A percentile compares a stretch with the other conserved stretches of the same genome.
Conservation (phyloP, 92 coral and sea anemone species). For the Muricea muricata region DNA sequence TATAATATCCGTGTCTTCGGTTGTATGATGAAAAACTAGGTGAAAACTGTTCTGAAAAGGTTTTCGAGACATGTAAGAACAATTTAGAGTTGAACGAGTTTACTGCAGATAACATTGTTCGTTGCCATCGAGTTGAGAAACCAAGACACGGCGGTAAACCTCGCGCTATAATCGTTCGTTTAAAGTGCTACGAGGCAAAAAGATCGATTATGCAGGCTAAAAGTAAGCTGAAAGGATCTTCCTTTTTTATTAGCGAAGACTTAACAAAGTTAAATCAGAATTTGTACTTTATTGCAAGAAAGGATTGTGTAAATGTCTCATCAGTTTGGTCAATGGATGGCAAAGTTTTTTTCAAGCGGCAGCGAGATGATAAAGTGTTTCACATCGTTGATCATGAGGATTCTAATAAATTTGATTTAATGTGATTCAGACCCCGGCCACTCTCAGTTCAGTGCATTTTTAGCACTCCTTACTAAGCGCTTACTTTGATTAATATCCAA, state of each 20-base stretch:
- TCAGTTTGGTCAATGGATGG: constrained; percentile 40
- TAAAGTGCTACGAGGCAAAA: constrained; percentile 34
- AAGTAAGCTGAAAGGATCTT: constrained; percentile 24
- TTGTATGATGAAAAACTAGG: constrained; percentile 21
- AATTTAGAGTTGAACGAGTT: not conserved
- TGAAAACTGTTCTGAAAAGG: constrained; percentile 30
- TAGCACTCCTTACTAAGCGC: not conserved
- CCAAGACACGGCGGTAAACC: constrained; percentile 15
- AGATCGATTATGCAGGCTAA: constrained; percentile 19
- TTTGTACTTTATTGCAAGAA: constrained; percentile 28
- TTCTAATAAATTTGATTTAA: constrained; percentile 15
- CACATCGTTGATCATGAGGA: constrained; percentile 8
- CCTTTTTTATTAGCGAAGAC: constrained; percentile 38
- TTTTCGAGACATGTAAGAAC: not conserved
- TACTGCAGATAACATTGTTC: not conserved
- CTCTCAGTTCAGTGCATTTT: too few relatives aligned
- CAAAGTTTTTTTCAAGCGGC: constrained; percentile 31
- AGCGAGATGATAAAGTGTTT: constrained; percentile 32
- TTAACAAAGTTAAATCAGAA: constrained; percentile 35
- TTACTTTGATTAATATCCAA: too few relatives aligned
- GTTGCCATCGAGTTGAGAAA: constrained; percentile 40
- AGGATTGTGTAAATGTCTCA: constrained; percentile 24
- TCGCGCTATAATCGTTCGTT: constrained; percentile 33
- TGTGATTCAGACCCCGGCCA: not conserved
- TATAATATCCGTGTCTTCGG: constrained; percentile 34